A percentile compares a stretch with the other conserved stretches of the same genome.
These are phyloP conservation scores for Fulica atra DNA, from an alignment of 2,113 vertebrate genomes.

Conservation along the genomic window DNA sequence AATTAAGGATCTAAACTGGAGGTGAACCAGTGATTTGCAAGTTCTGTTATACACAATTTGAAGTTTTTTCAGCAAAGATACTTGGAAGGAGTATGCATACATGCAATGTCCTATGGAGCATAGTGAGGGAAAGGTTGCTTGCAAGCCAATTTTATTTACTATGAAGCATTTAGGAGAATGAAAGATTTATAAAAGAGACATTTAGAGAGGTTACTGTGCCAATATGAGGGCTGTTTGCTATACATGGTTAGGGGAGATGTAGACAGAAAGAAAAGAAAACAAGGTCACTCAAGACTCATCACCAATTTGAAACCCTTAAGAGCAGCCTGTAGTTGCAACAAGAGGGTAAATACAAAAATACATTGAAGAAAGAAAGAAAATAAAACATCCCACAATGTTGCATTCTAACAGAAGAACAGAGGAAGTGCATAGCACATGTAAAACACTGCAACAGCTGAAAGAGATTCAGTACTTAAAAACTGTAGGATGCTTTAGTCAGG, in stretches of 20 bases:
- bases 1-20: neutral
- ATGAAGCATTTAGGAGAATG: neutral
- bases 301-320: neutral
- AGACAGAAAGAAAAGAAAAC: neutral
- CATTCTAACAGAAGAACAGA: neutral
- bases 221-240: neutral
- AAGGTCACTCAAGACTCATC: neutral
- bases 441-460: neutral
- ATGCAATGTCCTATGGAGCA: neutral
- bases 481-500: neutral
- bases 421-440: neutral
- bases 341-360: neutral
- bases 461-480: neutral
- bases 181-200: constrained; percentile 29
- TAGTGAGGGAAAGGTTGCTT: neutral
- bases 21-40: neutral
- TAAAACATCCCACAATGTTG: neutral
- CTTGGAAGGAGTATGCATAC: neutral
- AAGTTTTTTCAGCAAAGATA: neutral
- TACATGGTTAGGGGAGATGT: neutral
- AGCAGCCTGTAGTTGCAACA: neutral
- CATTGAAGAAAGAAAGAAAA: neutral
- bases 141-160: constrained; percentile 27
- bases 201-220: constrained; percentile 16
- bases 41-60: neutral